Evolutionary conservation across 2,888 invertebrate species (phyloP), one percentile per base, ranked within the genome.

Genomic region (Ormyrus thymus): DNA sequence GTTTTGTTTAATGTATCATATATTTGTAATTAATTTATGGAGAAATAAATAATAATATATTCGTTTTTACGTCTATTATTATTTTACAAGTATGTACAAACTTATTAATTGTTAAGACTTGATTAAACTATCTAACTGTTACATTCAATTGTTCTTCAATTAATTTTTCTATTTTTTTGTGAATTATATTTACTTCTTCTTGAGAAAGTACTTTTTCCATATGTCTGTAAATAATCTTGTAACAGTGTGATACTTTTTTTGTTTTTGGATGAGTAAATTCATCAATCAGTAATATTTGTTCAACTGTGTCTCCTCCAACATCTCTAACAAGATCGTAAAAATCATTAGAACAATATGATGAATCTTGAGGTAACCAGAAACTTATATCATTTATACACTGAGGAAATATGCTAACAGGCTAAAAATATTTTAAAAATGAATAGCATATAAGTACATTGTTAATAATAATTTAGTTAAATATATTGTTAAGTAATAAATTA

Each of bases 361-460:
- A 91, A 76, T 92, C 91, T 2, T 92, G 87, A 0, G 98, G 97
- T 69, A 99, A 90, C 98, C 99, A 99, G 90, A 99, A 99, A 65
- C 99, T 98, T 48, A 99, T 93, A 90, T 99, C 99, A 91, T 96
- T 97, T 8, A 87, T 91, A 87, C 97, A 97, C 85, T 95, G 96
- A 0, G 98, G 98, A 90, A 94, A 97, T 15, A 92, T 90, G 81
- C 98, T 98, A 6, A 98, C 91, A 0, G 96, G 92, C 92, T 94
- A 89, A 74, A 74, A 80, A 81, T 73, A 70, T 50, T 68, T 81
- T 69, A 46, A 66, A 61, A 9, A 62, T 55, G 10, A 13, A 70
- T 69, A 43, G 51, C 50, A 59, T 65, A 29, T 55, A 46, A 58
- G 50, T 13, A 65, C 15, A n/a, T 62, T 69, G 7, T 61, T 55